These are phyloP conservation scores for Cossypha dichroa DNA, from an alignment of 2,797 vertebrate species.

Conservation along the genomic window DNA sequence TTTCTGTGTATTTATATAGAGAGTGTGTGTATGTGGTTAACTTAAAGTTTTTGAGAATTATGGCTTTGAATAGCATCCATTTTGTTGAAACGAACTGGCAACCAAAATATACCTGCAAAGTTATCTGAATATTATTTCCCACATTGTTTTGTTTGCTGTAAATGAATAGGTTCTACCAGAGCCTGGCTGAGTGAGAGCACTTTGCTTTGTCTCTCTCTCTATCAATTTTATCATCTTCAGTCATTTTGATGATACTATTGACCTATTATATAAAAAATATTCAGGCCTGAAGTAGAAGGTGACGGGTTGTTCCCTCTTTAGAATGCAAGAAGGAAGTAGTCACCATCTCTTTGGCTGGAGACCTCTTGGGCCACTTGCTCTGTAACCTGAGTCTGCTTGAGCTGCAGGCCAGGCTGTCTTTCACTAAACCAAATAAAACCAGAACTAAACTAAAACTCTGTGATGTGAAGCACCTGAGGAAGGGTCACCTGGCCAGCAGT, in stretches of 20 bases:
- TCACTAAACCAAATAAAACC: background rate
- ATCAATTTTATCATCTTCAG: background rate
- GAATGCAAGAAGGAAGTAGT: background rate
- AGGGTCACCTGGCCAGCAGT: background rate
- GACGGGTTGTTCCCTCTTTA: rapidly evolving
- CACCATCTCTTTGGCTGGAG: background rate
- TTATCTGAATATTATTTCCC: background rate
- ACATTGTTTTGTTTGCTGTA: background rate
- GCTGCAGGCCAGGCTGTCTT: background rate
- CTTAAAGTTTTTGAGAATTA: background rate
- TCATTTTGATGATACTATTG: background rate
- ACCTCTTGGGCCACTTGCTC: background rate
- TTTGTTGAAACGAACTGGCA: background rate
- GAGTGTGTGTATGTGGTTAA: background rate
- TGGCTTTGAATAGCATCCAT: background rate
- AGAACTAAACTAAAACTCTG: background rate
- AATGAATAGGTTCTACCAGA: slow-evolving; percentile 9
- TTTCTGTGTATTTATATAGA: background rate
- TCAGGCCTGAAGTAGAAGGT: background rate
- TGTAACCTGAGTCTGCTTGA: background rate
- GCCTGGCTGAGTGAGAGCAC: background rate
- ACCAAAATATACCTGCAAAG: background rate
- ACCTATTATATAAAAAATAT: background rate
- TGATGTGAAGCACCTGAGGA: background rate
- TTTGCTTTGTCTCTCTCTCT: background rate